A percentile compares a stretch with the other conserved stretches of the same genome.
Evolutionary conservation across 1,140 invertebrate species (phyloP).

Genomic region (Holcopasites calliopsidis): DNA sequence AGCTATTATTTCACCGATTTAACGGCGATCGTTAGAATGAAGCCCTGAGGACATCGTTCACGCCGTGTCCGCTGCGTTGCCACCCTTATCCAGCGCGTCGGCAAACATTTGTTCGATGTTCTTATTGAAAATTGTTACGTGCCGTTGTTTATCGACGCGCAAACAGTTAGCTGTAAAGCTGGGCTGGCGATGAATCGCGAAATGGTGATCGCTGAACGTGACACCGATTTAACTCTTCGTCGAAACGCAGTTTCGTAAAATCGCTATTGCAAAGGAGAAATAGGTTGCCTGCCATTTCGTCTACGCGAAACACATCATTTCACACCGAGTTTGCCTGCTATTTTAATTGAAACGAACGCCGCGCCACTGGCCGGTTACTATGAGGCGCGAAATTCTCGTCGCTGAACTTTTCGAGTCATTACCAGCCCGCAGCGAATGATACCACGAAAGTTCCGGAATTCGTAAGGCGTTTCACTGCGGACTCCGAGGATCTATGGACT

Average conservation of each 20-base stretch:
- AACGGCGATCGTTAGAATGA: background rate
- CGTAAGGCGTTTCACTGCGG: background rate
- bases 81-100: background rate
- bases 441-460: background rate
- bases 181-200: background rate
- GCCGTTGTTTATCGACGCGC: background rate
- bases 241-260: too few relatives aligned
- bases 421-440: constrained; percentile 6
- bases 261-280: too few relatives aligned
- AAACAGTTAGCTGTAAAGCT: background rate
- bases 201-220: background rate
- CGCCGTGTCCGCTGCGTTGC: background rate
- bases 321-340: background rate
- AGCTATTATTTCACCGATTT: constrained; percentile 9
- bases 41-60: background rate
- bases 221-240: too few relatives aligned
- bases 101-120: constrained; percentile 27
- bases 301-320: too few relatives aligned
- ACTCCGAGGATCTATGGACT: constrained; percentile 9
- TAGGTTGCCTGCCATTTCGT: too few relatives aligned
- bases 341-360: constrained; percentile 1
- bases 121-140: constrained; percentile 28
- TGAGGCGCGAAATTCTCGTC: background rate
- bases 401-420: constrained; percentile 12
- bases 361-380: background rate